Evolutionary conservation across 2,797 vertebrate species (phyloP).

Genomic region (Eidolon dupreanum): DNA sequence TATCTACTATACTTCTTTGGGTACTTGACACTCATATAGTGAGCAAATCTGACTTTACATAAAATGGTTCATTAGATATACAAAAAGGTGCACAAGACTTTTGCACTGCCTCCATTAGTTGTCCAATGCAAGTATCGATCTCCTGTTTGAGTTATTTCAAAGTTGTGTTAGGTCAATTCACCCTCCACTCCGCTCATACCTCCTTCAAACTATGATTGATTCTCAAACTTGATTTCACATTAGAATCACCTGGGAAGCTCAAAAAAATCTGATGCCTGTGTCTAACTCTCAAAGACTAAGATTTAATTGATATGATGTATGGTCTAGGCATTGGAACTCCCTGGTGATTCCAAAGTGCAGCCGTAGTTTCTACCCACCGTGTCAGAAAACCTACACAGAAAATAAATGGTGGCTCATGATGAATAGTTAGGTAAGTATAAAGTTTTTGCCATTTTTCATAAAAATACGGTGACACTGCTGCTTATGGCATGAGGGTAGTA

Average conservation of each 20-base stretch:
- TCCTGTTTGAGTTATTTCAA: background rate
- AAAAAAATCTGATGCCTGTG: background rate
- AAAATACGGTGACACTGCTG: background rate
- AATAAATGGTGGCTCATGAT: background rate
- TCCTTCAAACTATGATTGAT: background rate
- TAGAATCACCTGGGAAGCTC: background rate
- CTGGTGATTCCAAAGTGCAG: background rate
- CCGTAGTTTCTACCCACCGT: background rate
- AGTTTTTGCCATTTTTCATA: background rate
- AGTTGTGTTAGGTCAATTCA: background rate
- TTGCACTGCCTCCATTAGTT: background rate
- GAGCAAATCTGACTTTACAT: background rate
- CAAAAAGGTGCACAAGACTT: background rate
- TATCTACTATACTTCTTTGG: background rate
- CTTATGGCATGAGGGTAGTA: background rate
- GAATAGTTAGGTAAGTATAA: background rate
- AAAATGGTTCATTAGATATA: background rate
- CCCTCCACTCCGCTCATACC: background rate
- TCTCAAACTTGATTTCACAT: background rate
- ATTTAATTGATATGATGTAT: background rate
- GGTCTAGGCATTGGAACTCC: fast-evolving
- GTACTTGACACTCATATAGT: background rate
- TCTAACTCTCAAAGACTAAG: background rate
- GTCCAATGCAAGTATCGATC: fast-evolving
- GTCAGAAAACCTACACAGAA: background rate